These are phyloP conservation scores for Limanda limanda DNA, from an alignment of 2,113 vertebrate species.

Conservation along the genomic window DNA sequence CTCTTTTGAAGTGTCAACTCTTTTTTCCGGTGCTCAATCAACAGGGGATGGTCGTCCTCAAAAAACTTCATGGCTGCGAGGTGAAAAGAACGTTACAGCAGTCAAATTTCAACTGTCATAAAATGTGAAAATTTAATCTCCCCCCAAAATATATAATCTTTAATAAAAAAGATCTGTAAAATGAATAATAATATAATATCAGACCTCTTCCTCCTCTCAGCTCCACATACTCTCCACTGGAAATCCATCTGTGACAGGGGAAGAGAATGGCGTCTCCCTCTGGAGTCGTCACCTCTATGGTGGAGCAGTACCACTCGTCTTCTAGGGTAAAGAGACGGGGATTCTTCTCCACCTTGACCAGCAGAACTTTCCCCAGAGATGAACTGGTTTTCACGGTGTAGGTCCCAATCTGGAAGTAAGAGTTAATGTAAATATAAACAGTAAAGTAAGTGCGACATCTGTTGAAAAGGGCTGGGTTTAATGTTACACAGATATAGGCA, in stretches of 20 bases:
- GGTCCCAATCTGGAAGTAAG: constrained; percentile 46
- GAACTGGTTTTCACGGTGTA: constrained; percentile 55
- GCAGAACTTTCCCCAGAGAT: constrained; percentile 68
- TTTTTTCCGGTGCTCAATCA: constrained; percentile 53
- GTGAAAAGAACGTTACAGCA: background rate
- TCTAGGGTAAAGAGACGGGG: constrained; percentile 52
- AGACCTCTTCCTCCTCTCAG: constrained; percentile 77
- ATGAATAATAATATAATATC: background rate
- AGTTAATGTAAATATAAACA: background rate
- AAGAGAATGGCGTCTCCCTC: constrained; percentile 64
- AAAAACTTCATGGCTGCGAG: constrained; percentile 52
- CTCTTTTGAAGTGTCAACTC: constrained; percentile 46
- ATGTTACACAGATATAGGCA: background rate
- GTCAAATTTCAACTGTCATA: background rate
- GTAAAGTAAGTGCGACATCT: no score
- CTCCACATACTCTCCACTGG: constrained; percentile 59
- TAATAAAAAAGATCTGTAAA: no score
- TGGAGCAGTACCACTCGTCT: constrained; percentile 79
- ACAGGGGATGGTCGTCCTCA: constrained; percentile 59
- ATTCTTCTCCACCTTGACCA: constrained; percentile 76
- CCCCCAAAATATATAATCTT: no score
- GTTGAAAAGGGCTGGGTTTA: background rate
- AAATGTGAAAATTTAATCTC: background rate
- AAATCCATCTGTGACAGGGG: constrained; percentile 80
- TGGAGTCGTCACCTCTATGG: constrained; percentile 67